phyloP scores from a whole-genome alignment of 2,113 vertebrate species.

The Agelaius tricolor region DNA sequence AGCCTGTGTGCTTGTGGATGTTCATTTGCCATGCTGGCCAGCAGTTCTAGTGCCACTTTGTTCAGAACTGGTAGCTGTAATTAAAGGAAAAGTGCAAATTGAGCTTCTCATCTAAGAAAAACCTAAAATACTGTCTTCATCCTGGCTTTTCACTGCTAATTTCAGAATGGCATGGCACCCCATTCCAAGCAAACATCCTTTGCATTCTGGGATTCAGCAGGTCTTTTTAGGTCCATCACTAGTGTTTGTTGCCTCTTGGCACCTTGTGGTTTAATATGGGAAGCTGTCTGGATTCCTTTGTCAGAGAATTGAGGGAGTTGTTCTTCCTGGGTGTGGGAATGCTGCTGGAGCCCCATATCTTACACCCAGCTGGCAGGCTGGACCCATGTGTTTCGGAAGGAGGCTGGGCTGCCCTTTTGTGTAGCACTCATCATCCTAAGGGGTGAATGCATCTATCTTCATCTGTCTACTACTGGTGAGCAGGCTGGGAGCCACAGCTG shows the following conservation, averaged over 20 bases:
- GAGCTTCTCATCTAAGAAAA: neutral
- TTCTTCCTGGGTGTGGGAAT: neutral
- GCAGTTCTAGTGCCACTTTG: neutral
- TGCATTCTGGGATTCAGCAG: neutral
- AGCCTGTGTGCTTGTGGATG: neutral
- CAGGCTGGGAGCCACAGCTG: neutral
- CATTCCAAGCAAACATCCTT: neutral
- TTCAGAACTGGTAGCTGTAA: neutral
- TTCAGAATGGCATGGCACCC: neutral
- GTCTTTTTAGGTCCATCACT: neutral
- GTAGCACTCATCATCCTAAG: fast-evolving
- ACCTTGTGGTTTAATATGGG: neutral
- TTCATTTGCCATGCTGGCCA: neutral
- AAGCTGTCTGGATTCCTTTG: neutral
- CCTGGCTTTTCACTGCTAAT: neutral
- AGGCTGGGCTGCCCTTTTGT: neutral
- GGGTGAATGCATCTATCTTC: neutral
- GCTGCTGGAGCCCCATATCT: neutral
- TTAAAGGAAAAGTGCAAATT: neutral
- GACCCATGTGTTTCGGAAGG: neutral
- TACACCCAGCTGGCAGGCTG: neutral
- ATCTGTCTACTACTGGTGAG: neutral
- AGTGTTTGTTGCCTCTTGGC: neutral
- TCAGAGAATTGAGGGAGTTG: neutral
- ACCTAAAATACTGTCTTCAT: neutral